Percentiles rank a stretch among this genome's conserved stretches.
These are phyloP conservation scores for Cryptophagus acutangulus DNA, from an alignment of 2,888 invertebrate genomes.

Conservation along the genomic window DNA sequence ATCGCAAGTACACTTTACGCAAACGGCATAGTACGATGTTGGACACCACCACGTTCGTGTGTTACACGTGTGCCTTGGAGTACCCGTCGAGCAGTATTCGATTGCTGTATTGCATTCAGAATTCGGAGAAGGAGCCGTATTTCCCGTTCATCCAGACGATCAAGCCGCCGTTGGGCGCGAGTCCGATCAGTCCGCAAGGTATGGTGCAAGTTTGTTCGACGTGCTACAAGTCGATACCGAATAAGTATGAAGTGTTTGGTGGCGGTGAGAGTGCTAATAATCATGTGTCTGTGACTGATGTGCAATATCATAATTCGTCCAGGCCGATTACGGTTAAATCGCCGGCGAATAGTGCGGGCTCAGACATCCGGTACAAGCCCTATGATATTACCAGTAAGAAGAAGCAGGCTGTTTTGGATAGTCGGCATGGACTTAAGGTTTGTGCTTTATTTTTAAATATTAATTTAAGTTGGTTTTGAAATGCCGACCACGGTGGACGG, in stretches of 20 bases:
- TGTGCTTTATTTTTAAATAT: too few species aligned
- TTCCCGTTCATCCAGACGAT: conserved; percentile 83
- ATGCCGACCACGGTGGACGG: too few species aligned
- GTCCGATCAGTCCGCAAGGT: conserved; percentile 86
- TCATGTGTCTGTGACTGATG: conserved; percentile 44
- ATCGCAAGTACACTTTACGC: conserved; percentile 75
- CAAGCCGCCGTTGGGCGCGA: conserved; percentile 76
- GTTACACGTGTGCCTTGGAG: conserved; percentile 83
- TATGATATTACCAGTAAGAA: conserved; percentile 53
- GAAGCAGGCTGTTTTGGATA: conserved; percentile 47
- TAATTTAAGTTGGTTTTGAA: too few species aligned
- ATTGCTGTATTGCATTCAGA: conserved; percentile 77
- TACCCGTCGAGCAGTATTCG: conserved; percentile 75
- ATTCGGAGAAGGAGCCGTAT: conserved; percentile 81
- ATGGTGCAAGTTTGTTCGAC: conserved; percentile 84
- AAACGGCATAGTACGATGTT: conserved; percentile 65
- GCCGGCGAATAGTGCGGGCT: conserved; percentile 52
- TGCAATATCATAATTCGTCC: conserved; percentile 43
- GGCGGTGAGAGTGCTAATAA: conserved; percentile 36
- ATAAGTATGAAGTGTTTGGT: conserved; percentile 69
- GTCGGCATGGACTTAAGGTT: conserved; percentile 29
- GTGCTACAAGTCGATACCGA: conserved; percentile 78
- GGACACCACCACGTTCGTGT: conserved; percentile 72
- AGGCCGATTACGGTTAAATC: conserved; percentile 53
- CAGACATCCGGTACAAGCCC: conserved; percentile 58